Base-by-base conservation (phyloP, 2,888 invertebrate species). In the Lagria hirta region DNA sequence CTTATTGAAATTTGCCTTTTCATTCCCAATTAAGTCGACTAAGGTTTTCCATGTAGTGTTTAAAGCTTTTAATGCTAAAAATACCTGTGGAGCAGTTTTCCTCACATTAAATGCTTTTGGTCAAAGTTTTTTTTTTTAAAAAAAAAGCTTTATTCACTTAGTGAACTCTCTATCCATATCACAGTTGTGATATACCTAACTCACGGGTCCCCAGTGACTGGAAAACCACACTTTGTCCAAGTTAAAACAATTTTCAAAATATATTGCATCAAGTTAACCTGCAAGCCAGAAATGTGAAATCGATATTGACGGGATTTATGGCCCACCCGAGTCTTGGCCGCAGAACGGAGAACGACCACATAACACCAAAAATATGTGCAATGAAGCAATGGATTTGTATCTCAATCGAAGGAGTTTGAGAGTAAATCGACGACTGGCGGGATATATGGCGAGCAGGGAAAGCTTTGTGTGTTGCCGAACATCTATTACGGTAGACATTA, bases 331-430 rank as follows among this genome's bases (percentile, higher is more conserved):
- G 45, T 23, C 28, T n/a, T 45, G 34, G 33, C 29, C 34, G 41
- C 38, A 38, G 16, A 27, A 16, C 24, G 18, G 34, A 45, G 42
- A 37, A 30, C 40, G 45, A 26, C 45, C 45, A 38, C 49, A 49
- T 49, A 49, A 49, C 49, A 49, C 33, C 45, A 45, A 49, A 48
- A 49, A 49, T 49, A 49, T 49, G 49, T 49, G 37, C 45, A 42
- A 41, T 49, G 49, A 33, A 37, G 32, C 45, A 49, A 33, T 49
- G 42, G 36, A 41, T 49, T 42, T 49, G 38, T 38, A 49, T 42
- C 37, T 34, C 36, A 43, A 49, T 46, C 41, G 45, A 45, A 49
- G 35, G 41, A 48, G 41, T 35, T 30, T 36, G 24, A 21, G 26
- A 38, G 41, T 33, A 45, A 47, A 47, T 47, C 47, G 32, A 24